Evolutionary conservation across 2,113 vertebrate genomes (phyloP).

Genomic region (Gallinago paraguaiae): DNA sequence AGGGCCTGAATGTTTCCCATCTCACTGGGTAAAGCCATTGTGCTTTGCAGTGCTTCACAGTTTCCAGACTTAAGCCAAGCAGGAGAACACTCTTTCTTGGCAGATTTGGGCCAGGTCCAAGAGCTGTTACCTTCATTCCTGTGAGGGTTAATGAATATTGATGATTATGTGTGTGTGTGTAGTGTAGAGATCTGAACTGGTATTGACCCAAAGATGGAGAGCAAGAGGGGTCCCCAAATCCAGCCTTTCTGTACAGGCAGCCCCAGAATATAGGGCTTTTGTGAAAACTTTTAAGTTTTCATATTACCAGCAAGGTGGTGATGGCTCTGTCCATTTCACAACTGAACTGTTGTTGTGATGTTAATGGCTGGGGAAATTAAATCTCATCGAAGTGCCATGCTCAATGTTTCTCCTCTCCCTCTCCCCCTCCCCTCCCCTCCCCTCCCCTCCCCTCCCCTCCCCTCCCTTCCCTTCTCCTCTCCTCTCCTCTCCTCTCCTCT

Average conservation of each 20-base stretch:
- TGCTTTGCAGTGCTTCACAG: not conserved
- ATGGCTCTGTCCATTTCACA: not conserved
- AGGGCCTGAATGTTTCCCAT: not conserved
- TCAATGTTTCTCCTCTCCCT: not conserved
- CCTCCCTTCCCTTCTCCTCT: accelerated
- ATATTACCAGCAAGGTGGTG: not conserved
- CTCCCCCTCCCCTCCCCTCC: too few relatives aligned
- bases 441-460: accelerated
- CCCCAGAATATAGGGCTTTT: not conserved
- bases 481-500: too few relatives aligned
- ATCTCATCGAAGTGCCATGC: not conserved
- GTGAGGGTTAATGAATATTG: not conserved
- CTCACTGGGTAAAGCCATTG: not conserved
- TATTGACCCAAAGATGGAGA: not conserved
- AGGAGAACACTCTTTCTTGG: not conserved
- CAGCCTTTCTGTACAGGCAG: not conserved
- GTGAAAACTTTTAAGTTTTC: not conserved
- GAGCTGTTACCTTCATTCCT: not conserved
- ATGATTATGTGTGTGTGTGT: not conserved
- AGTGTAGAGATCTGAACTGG: not conserved
- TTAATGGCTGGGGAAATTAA: not conserved
- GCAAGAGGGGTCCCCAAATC: not conserved
- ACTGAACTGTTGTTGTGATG: not conserved
- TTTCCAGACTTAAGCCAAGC: not conserved
- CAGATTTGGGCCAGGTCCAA: not conserved